Conservation (phyloP, 2,888 invertebrate species). For the Acholoe squamosa region DNA sequence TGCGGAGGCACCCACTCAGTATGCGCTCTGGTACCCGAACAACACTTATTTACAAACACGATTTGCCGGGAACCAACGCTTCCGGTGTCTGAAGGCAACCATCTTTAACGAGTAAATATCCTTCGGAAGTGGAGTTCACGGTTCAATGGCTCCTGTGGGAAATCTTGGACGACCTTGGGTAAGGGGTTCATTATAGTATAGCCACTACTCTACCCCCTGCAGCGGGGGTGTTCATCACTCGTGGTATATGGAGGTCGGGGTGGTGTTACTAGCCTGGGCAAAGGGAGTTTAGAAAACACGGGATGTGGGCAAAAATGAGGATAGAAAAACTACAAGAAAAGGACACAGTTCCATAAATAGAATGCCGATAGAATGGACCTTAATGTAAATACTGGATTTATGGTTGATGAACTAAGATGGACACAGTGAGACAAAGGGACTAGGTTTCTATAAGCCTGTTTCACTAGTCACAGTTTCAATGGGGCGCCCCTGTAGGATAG, state of each 20-base stretch:
- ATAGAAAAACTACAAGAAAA: too few relatives aligned
- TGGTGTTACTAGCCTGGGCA: too few relatives aligned
- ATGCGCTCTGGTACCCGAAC: neutral
- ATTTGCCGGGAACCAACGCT: neutral
- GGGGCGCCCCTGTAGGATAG: too few relatives aligned
- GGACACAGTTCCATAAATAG: too few relatives aligned
- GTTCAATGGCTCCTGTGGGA: constrained; percentile 8
- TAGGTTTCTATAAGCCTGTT: too few relatives aligned
- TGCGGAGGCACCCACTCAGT: neutral
- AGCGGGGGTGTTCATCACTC: neutral
- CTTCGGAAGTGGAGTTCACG: constrained; percentile 5
- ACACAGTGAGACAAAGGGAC: too few relatives aligned
- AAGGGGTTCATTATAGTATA: constrained; percentile 1
- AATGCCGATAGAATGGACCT: too few relatives aligned
- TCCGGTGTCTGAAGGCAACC: neutral
- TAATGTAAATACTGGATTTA: too few relatives aligned
- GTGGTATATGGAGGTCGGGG: neutral
- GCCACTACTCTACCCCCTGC: neutral
- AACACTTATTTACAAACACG: neutral
- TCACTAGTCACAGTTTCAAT: too few relatives aligned
- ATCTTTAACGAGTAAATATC: constrained; percentile 24
- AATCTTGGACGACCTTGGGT: neutral
- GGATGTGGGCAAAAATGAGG: too few relatives aligned
- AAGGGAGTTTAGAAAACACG: too few relatives aligned
- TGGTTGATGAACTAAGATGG: too few relatives aligned